Evolutionary conservation across 2,113 vertebrate species (phyloP).

Genomic region (Equus quagga): DNA sequence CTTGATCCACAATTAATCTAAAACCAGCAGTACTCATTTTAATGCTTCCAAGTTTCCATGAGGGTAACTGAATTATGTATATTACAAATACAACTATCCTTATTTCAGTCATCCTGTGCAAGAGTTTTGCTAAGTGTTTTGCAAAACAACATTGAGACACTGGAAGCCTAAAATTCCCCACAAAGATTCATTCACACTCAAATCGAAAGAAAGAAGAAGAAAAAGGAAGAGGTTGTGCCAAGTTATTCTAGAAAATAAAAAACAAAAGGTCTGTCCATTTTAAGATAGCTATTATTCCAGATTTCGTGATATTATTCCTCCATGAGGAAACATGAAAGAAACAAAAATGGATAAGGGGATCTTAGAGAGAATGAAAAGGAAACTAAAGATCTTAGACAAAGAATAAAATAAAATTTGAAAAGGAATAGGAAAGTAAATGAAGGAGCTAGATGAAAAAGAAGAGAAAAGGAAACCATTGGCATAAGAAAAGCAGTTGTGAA

Average conservation of each 20-base stretch:
- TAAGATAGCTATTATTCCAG: background rate
- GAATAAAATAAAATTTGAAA: background rate
- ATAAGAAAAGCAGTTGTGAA: background rate
- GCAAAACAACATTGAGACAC: background rate
- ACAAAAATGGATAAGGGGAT: background rate
- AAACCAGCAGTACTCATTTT: constrained; percentile 30
- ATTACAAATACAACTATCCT: background rate
- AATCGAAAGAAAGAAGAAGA: background rate
- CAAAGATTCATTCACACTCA: background rate
- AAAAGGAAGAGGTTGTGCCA: background rate
- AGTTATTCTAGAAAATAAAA: background rate
- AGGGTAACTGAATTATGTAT: background rate
- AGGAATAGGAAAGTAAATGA: background rate
- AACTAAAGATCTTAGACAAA: background rate
- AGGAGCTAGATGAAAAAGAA: background rate
- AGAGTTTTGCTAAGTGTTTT: background rate
- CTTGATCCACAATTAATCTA: background rate
- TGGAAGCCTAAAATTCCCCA: background rate
- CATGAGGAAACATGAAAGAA: background rate
- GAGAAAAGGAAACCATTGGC: background rate
- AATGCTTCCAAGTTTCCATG: constrained; percentile 10
- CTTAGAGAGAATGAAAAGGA: background rate
- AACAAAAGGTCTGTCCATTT: background rate
- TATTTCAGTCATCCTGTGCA: background rate
- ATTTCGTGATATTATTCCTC: background rate